Conservation (phyloP, 2,113 vertebrate genomes). For the Paralichthys olivaceus region DNA sequence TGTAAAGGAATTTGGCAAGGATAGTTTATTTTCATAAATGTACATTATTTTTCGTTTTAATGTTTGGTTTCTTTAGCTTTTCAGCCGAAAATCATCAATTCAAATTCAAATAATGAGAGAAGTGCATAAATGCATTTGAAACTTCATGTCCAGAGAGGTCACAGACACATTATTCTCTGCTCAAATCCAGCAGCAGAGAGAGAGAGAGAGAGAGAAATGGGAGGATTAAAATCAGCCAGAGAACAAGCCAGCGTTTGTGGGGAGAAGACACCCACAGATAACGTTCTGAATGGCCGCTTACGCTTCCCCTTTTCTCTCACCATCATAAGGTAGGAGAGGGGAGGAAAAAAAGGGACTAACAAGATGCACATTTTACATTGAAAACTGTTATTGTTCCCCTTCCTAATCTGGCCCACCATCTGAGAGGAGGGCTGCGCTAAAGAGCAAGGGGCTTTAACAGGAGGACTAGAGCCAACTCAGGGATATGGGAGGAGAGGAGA, state of each 20-base stretch:
- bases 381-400: conserved; percentile 94
- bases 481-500: conserved; percentile 72
- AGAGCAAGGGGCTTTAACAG: conserved; percentile 88
- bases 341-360: conserved; percentile 79
- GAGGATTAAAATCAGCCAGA: conserved; percentile 60
- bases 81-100: background rate
- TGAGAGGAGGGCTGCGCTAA: conserved; percentile 89
- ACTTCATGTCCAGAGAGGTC: too few species aligned
- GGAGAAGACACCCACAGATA: conserved; percentile 88
- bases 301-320: conserved; percentile 67
- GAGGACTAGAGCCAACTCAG: conserved; percentile 91
- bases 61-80: background rate
- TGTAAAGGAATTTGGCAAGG: too few species aligned
- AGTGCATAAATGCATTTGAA: too few species aligned
- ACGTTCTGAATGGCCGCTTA: conserved; percentile 85
- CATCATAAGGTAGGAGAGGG: conserved; percentile 58
- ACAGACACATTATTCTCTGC: background rate
- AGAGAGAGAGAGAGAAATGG: conserved; percentile 53
- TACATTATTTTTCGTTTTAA: background rate
- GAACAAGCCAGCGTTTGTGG: conserved; percentile 73
- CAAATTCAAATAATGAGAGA: too few species aligned
- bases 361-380: conserved; percentile 98
- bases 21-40: too few species aligned
- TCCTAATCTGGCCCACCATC: conserved; percentile 99
- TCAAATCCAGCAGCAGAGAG: conserved; percentile 37